These are phyloP conservation scores for Xenus cinereus DNA, from an alignment of 2,113 vertebrate species.

Conservation along the genomic window DNA sequence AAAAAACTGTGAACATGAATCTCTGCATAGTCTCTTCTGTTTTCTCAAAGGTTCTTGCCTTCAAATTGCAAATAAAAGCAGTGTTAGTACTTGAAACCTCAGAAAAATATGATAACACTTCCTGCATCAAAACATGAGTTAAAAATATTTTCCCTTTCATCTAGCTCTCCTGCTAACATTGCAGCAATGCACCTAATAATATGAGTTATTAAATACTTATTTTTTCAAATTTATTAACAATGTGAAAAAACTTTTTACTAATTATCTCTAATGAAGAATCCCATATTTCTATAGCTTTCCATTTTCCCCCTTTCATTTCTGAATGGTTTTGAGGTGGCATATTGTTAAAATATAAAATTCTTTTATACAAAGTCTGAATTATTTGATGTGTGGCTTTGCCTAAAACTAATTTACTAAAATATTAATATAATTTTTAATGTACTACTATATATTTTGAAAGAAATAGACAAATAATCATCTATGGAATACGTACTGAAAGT, in stretches of 20 bases:
- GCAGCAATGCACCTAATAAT: neutral
- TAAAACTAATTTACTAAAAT: neutral
- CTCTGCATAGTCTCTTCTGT: neutral
- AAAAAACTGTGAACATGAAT: neutral
- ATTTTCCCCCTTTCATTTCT: neutral
- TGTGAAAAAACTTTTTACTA: neutral
- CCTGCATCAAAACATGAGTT: neutral
- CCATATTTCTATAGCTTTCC: neutral
- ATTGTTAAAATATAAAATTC: neutral
- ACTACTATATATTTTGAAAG: neutral
- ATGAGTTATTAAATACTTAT: neutral
- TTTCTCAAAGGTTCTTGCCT: neutral
- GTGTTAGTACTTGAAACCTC: neutral
- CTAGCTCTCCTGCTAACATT: neutral
- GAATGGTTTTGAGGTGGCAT: neutral
- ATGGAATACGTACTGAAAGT: neutral
- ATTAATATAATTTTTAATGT: neutral
- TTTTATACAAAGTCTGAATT: neutral
- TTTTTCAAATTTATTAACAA: neutral
- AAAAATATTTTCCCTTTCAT: neutral
- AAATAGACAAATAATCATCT: neutral
- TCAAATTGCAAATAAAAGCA: neutral
- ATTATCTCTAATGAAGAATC: neutral
- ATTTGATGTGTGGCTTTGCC: neutral
- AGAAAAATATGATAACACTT: neutral